These are phyloP conservation scores for Meta bourneti DNA, from an alignment of 2,888 invertebrate species.

Conservation along the genomic window DNA sequence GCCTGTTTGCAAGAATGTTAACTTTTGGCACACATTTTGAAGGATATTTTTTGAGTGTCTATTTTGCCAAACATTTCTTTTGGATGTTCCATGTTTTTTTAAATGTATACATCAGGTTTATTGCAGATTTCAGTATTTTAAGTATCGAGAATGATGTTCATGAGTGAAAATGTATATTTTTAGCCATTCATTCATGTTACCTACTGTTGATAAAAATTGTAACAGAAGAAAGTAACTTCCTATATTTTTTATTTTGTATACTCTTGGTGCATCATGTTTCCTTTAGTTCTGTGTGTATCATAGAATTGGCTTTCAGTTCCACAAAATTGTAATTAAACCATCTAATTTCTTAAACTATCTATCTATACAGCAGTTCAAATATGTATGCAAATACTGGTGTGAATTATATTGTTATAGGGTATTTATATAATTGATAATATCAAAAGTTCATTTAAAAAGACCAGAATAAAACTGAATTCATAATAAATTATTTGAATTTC, in stretches of 20 bases:
- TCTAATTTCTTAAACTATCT: not conserved
- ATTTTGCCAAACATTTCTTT: not conserved
- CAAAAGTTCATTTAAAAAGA: constrained; percentile 36
- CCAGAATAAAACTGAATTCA: constrained; percentile 26
- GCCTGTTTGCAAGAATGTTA: too few species aligned
- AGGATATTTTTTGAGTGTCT: not conserved
- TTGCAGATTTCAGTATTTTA: not conserved
- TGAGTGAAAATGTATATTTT: not conserved
- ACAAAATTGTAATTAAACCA: not conserved
- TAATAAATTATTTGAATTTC: constrained; percentile 56
- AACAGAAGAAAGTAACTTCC: not conserved
- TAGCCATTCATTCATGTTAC: constrained; percentile 9
- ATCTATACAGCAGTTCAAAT: too few species aligned
- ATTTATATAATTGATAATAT: constrained; percentile 35
- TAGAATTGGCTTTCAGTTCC: constrained; percentile 1
- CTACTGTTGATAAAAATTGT: not conserved
- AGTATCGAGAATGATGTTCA: not conserved
- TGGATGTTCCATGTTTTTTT: not conserved
- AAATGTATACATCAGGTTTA: not conserved
- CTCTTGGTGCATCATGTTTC: not conserved
- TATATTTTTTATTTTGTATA: not conserved
- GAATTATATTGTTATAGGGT: constrained; percentile 39
- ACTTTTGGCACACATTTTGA: too few species aligned
- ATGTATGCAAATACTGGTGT: not conserved
- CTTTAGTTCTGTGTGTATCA: not conserved